Evolutionary conservation across 2,888 invertebrate genomes (phyloP).

Genomic region (Acanthococcus lagerstroemiae): DNA sequence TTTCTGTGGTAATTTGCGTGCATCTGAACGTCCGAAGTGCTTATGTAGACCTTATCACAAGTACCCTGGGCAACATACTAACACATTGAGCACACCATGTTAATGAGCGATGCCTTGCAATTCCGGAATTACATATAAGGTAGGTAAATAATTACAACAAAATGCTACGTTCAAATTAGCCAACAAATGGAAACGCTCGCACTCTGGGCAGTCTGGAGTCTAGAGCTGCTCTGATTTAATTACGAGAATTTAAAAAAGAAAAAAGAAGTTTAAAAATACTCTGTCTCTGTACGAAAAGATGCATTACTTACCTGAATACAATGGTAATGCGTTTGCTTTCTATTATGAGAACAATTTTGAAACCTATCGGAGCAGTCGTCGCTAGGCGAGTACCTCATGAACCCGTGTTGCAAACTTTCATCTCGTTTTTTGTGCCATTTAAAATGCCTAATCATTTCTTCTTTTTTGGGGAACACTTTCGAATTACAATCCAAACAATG

Average conservation of each 20-base stretch:
- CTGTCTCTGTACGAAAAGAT: no score
- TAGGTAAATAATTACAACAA: no score
- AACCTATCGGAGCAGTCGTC: conserved; percentile 89
- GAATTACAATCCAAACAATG: conserved; percentile 75
- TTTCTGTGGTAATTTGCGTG: conserved; percentile 98
- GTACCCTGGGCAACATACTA: conserved; percentile 44
- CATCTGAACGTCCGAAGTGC: conserved; percentile 98
- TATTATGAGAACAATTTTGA: conserved; percentile 72
- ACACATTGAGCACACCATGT: no score
- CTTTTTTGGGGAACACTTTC: conserved; percentile 91
- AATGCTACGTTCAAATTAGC: no score
- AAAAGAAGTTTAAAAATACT: no score
- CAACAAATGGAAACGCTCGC: no score
- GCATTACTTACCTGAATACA: conserved; percentile 67
- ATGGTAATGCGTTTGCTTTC: conserved; percentile 93
- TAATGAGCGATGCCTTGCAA: no score
- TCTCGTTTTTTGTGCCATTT: conserved; percentile 99
- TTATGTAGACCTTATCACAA: conserved; percentile 68
- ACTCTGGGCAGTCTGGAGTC: no score
- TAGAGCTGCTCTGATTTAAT: no score
- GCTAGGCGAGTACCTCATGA: conserved; percentile 85
- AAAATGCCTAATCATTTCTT: conserved; percentile 96
- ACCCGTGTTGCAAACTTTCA: conserved; percentile 90
- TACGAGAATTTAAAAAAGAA: no score
- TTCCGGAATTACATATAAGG: no score